phyloP scores from a whole-genome alignment of 2,113 vertebrate species.

The Chaenocephalus aceratus region DNA sequence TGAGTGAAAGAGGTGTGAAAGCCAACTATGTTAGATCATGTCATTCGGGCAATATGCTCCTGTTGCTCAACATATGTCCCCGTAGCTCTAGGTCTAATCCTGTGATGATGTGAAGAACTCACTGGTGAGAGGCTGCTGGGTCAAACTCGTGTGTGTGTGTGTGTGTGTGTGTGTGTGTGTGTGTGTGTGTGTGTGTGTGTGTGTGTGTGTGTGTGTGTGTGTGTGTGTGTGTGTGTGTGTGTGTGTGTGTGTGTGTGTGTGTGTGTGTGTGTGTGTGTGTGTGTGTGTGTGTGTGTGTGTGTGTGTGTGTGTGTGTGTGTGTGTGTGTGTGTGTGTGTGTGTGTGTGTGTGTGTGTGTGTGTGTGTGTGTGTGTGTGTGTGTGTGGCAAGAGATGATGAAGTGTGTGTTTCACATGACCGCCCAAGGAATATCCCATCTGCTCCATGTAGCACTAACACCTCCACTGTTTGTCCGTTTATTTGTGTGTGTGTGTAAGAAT shows the following conservation, averaged over 20 bases:
- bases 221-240: neutral
- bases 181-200: neutral
- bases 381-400: constrained; percentile 32
- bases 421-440: constrained; percentile 76
- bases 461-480: constrained; percentile 42
- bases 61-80: constrained; percentile 64
- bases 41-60: constrained; percentile 24
- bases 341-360: neutral
- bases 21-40: constrained; percentile 35
- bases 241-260: neutral
- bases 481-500: constrained; percentile 37
- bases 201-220: neutral
- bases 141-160: constrained; percentile 21
- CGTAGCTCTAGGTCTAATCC: constrained; percentile 49
- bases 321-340: neutral
- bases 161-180: neutral
- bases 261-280: neutral
- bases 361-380: constrained; percentile 1
- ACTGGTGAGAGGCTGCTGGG: constrained; percentile 27
- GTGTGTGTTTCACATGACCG: constrained; percentile 62
- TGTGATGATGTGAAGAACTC: constrained; percentile 44
- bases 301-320: neutral
- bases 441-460: constrained; percentile 56
- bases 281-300: neutral
- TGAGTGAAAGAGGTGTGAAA: constrained; percentile 47